Base-by-base conservation (phyloP, 2,113 vertebrate genomes). In the Pygoscelis antarcticus region DNA sequence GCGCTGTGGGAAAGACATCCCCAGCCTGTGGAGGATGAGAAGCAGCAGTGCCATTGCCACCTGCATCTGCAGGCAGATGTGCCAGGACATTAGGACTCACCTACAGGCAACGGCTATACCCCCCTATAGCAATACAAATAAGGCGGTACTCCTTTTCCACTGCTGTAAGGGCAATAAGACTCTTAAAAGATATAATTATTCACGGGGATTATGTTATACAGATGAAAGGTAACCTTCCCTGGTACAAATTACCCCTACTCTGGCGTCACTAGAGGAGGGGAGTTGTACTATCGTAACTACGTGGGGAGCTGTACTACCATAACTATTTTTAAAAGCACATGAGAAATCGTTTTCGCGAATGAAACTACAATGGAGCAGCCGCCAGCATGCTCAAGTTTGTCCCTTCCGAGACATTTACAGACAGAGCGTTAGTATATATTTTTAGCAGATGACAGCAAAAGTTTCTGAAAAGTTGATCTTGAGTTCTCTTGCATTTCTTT, bases 121-220 rank as follows among this genome's bases (percentile, higher is more conserved):
- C 36, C n/a, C 58, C 44, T 12, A 1, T 2, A 16, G 7, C 0
- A 2, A 32, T 6, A 16, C 1, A 71, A 64, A 25, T 7, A 49
- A 72, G 49, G 65, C 0, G 0, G 10, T 15, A 25, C 17, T 6
- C 18, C 30, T 57, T 68, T 61, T 22, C 61, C 36, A 30, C 16
- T 30, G 32, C 40, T 61, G 13, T 11, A n/a, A 51, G 22, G 26
- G 23, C 29, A 88, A 4, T 4, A 25, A 40, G 7, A 14, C 5
- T 44, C 46, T 20, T 26, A 26, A n/a, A 58, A 75, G 10, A 29
- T 8, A 10, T 1, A 11, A 4, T 18, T 61, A 38, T 61, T 49
- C 6, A 44, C 18, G 47, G 23, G 21, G 29, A 57, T 21, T 36
- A 17, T 4, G 8, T 27, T 64, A n/a, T 15, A 55, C 6, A 55